Base-by-base conservation (phyloP, 2,797 vertebrate species). In the Eulemur mongoz region DNA sequence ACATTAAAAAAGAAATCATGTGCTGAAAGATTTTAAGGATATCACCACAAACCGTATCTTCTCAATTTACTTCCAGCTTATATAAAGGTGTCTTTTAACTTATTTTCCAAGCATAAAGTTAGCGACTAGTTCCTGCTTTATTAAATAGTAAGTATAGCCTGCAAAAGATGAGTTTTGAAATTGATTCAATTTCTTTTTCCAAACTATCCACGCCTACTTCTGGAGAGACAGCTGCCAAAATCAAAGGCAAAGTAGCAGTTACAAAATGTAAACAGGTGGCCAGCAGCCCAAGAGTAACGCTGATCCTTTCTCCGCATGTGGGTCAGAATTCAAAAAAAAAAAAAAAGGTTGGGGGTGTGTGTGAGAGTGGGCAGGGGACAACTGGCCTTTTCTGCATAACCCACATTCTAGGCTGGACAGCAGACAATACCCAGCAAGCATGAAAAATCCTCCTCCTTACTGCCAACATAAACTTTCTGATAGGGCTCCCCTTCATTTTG, bases 181-280 rank as follows among this genome's bases (percentile, higher is more conserved):
- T 45, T 0, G 5, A 95, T 67, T 85, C 70, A 38, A 32, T 20
- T 76, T 93, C 78, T 95, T 92, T 84, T 78, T 91, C 83, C 63
- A 79, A 67, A 52, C 75, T 85, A 43, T 63, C 43, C 43, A 70
- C 0, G 15, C 72, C 50, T 40, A 32, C 79, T 91, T 81, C 91
- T 95, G 63, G 93, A 95, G 83, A 89, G 86, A 86, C 38, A 57
- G 95, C 38, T 89, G 92, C 61, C 38, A 91, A 84, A 89, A 86
- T 27, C 69, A 59, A 63, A 89, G 89, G 84, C 73, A 18, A 91
- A 82, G 84, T 30, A 32, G 84, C 48, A 76, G 73, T 30, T 59
- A 89, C 73, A 83, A 48, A 67, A 70, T 9, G 15, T 7, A 78
- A 86, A 85, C 91, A 97, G 92, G 94, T 85, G 94, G 83, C 13